Evolutionary conservation across 2,113 vertebrate species (phyloP), one percentile per base, ranked within the genome.

Genomic region (Fukomys damarensis): DNA sequence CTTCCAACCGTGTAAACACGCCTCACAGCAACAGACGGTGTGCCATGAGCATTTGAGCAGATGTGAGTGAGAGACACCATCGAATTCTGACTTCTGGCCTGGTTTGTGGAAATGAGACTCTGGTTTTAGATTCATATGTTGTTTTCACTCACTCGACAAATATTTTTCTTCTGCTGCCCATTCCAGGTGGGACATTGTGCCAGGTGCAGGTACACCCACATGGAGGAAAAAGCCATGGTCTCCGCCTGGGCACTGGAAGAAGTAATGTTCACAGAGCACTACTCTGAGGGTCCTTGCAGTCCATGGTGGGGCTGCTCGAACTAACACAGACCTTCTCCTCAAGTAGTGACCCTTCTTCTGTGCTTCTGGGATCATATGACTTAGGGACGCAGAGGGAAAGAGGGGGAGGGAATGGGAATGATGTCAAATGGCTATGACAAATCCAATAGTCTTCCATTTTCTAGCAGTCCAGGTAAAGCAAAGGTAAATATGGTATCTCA

Each of bases 111-210:
- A 97, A 94, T 0, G 11, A 85, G 54, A 35, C 52, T 90, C 74
- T 88, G 30, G 82, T 54, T 66, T 92, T 54, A 92, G 66, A 91
- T 43, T 89, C 92, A 86, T 56, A 54, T 5, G 4, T 80, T 95
- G 68, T 92, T 97, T 96, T 86, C 54, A 89, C 61, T 96, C 92
- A 92, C 54, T 92, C 84, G 58, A 81, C 74, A 91, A 77, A 79
- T 58, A 88, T 80, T 94, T 94, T 94, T 90, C 87, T 94, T 91
- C 90, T 26, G 76, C 68, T 94, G 81, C 46, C 81, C 79, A 89
- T 92, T 91, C 79, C 85, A 91, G 68, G 58, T 91, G 86, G 65
- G 63, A 88, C 28, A 59, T 35, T 1, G 6, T 43, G 72, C 70
- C 95, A 96, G 79, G 63, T 70, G 14, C 22, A 12, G 49, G 28